phyloP scores from a whole-genome alignment of 2,888 invertebrate genomes.

The Drosophila vallismaia region DNA sequence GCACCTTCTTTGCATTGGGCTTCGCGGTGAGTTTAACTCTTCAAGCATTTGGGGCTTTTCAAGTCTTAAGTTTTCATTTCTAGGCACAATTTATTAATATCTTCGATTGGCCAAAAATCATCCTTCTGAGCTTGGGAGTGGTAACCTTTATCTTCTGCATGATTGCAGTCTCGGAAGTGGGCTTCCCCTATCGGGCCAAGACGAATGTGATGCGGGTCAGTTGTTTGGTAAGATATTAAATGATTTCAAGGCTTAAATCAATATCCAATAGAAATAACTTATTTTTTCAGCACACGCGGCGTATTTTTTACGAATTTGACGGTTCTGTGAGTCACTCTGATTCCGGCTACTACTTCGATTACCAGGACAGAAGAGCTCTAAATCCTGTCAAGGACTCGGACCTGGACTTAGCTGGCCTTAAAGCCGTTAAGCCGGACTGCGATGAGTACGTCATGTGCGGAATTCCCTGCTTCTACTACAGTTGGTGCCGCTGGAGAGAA shows the following conservation, averaged over 20 bases:
- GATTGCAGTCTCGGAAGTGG: constrained; percentile 84
- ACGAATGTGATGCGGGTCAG: constrained; percentile 84
- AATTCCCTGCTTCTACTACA: constrained; percentile 73
- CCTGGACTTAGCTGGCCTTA: constrained; percentile 61
- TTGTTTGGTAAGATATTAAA: constrained; percentile 83
- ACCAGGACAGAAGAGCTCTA: constrained; percentile 81
- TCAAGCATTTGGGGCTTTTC: constrained; percentile 73
- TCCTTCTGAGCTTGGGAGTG: constrained; percentile 79
- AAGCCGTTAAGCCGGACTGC: constrained; percentile 58
- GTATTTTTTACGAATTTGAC: constrained; percentile 82
- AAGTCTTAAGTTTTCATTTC: constrained; percentile 56
- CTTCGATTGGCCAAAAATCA: constrained; percentile 72
- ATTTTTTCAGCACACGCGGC: constrained; percentile 83
- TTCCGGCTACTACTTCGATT: constrained; percentile 84
- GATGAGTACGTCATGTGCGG: constrained; percentile 74
- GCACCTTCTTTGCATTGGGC: constrained; percentile 77
- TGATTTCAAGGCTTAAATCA: background rate
- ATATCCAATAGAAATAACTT: background rate
- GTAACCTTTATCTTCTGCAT: constrained; percentile 75
- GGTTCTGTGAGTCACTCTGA: constrained; percentile 80
- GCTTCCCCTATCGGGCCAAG: constrained; percentile 86
- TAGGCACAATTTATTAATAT: constrained; percentile 80
- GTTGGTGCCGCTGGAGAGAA: constrained; percentile 49
- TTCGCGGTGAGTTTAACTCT: constrained; percentile 80
- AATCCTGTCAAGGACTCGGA: constrained; percentile 45